Percentiles rank a stretch among this genome's conserved stretches.
Conservation (phyloP, 2,113 vertebrate genomes). For the Elanus axillaris region DNA sequence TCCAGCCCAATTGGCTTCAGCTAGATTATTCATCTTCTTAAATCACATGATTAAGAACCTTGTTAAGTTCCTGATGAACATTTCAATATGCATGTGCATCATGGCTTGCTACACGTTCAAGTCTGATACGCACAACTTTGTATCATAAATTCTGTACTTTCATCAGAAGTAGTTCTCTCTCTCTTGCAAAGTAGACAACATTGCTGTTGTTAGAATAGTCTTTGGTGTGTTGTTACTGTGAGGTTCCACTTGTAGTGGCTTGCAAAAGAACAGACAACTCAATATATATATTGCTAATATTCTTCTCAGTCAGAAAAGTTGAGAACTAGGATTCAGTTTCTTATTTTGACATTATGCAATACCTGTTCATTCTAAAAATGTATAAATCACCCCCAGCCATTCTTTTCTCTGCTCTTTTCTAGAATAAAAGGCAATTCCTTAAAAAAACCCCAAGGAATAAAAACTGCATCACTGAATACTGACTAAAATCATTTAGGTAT, state of each 20-base stretch:
- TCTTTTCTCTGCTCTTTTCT: background rate
- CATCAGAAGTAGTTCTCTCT: background rate
- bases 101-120: background rate
- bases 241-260: background rate
- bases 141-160: background rate
- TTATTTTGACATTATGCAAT: background rate
- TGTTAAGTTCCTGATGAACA: background rate
- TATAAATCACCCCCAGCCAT: background rate
- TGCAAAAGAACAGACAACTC: background rate
- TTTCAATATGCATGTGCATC: background rate
- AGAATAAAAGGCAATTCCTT: background rate
- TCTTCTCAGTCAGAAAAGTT: background rate
- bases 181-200: accelerated
- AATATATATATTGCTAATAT: background rate
- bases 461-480: background rate
- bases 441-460: background rate
- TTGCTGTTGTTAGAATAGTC: background rate
- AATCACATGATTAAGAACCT: background rate
- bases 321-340: background rate
- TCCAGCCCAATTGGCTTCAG: background rate
- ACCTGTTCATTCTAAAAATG: background rate
- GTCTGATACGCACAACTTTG: background rate
- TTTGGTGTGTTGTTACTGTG: background rate
- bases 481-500: background rate
- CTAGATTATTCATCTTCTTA: background rate